phyloP scores from a whole-genome alignment of 2,888 invertebrate species.

The Dysmachus trigonus region DNA sequence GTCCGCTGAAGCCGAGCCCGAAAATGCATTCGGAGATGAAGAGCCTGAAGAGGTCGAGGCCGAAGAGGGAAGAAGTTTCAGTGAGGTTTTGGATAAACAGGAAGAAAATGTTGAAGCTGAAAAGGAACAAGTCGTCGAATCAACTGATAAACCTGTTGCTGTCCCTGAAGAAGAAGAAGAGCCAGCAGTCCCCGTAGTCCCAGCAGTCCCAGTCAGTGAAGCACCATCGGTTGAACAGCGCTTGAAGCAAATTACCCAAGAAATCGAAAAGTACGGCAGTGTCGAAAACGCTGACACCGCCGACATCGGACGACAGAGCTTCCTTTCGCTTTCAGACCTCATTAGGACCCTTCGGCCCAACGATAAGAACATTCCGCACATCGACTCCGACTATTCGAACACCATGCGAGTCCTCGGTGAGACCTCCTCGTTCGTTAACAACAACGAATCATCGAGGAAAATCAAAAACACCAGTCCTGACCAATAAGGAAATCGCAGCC shows the following conservation, averaged over 20 bases:
- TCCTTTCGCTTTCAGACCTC: slow-evolving; percentile 62
- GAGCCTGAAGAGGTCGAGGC: slow-evolving; percentile 49
- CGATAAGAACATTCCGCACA: slow-evolving; percentile 63
- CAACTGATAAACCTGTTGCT: not conserved
- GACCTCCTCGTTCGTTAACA: slow-evolving; percentile 54
- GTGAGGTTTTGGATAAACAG: not conserved
- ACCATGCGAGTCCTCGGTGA: slow-evolving; percentile 64
- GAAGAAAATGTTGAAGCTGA: slow-evolving; percentile 19
- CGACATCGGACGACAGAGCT: slow-evolving; percentile 61
- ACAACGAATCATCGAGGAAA: slow-evolving; percentile 47
- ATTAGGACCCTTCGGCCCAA: slow-evolving; percentile 63
- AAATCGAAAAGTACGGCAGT: slow-evolving; percentile 60
- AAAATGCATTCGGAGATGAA: slow-evolving; percentile 42
- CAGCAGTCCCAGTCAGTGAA: slow-evolving; percentile 52
- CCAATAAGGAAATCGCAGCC: slow-evolving; percentile 24
- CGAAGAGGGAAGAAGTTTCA: slow-evolving; percentile 27
- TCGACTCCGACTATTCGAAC: slow-evolving; percentile 64
- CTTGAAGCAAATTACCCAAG: slow-evolving; percentile 61
- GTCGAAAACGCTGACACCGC: slow-evolving; percentile 52
- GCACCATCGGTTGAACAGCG: slow-evolving; percentile 61
- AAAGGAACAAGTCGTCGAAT: slow-evolving; percentile 44
- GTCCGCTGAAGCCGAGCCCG: slow-evolving; percentile 15
- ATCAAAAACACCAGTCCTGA: slow-evolving; percentile 33
- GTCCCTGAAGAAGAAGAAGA: not conserved
- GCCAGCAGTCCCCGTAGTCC: slow-evolving; percentile 4